These are phyloP conservation scores for Protophormia terraenovae DNA, from an alignment of 2,888 invertebrate species.

Conservation along the genomic window DNA sequence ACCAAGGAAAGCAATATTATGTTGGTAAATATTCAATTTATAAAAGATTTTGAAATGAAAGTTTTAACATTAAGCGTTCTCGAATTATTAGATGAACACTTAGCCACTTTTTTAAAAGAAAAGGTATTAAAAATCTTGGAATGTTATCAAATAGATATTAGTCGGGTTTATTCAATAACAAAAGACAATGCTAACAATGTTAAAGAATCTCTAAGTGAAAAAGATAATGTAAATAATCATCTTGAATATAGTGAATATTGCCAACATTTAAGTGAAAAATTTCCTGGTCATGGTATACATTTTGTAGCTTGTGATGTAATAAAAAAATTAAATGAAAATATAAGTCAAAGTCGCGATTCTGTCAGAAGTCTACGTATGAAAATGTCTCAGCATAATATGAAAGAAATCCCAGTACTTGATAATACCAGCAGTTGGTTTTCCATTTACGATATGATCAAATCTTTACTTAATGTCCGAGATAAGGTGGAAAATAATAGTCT, in stretches of 20 bases:
- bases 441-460: conserved; percentile 57
- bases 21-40: conserved; percentile 56
- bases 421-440: conserved; percentile 60
- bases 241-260: not conserved
- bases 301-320: conserved; percentile 46
- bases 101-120: conserved; percentile 54
- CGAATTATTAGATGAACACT: conserved; percentile 45
- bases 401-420: conserved; percentile 40
- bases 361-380: not conserved
- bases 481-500: conserved; percentile 17
- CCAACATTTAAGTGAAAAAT: conserved; percentile 35
- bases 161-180: conserved; percentile 61
- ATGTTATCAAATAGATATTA: conserved; percentile 56
- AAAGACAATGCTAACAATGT: conserved; percentile 63
- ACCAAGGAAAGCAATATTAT: conserved; percentile 6
- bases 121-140: conserved; percentile 54
- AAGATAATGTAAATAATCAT: not conserved
- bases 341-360: conserved; percentile 40
- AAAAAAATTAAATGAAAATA: conserved; percentile 38
- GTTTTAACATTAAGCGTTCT: conserved; percentile 50
- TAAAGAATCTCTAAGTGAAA: conserved; percentile 1
- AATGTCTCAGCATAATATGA: conserved; percentile 9
- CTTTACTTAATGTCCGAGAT: conserved; percentile 28
- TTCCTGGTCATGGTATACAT: conserved; percentile 44
- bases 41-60: conserved; percentile 40